Percentiles rank a stretch among this genome's conserved stretches.
Evolutionary conservation across 2,113 vertebrate genomes (phyloP).

Genomic region (Zosterops japonicus): DNA sequence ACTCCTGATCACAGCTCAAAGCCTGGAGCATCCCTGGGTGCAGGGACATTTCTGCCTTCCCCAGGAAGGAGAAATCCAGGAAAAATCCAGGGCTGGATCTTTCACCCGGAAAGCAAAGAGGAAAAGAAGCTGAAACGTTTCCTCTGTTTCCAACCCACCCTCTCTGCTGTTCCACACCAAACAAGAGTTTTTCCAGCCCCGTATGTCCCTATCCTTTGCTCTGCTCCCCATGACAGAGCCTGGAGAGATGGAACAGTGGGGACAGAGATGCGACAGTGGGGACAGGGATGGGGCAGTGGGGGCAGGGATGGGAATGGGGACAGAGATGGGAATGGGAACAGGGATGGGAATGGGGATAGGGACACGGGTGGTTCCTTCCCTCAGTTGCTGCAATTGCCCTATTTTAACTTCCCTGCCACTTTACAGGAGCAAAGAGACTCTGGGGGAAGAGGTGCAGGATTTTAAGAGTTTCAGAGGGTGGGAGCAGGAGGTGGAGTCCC

Average conservation of each 20-base stretch:
- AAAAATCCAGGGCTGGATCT: neutral
- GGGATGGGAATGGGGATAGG: neutral
- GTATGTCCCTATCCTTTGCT: accelerated
- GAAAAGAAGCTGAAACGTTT: accelerated
- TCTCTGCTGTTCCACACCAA: neutral
- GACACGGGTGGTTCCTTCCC: accelerated
- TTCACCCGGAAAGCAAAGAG: neutral
- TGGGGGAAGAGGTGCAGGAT: too few species aligned
- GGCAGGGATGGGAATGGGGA: neutral
- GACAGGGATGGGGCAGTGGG: too few species aligned
- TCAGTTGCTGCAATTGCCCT: neutral
- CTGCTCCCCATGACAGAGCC: neutral
- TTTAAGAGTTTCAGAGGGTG: neutral
- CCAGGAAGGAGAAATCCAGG: too few species aligned
- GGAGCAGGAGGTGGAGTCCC: neutral
- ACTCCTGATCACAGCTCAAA: accelerated
- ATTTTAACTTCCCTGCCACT: neutral
- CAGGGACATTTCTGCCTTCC: neutral
- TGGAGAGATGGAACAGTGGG: accelerated
- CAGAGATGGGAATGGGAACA: too few species aligned
- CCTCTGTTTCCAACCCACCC: neutral
- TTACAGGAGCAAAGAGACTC: neutral
- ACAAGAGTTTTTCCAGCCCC: neutral
- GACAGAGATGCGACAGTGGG: too few species aligned
- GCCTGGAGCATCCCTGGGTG: neutral